Conservation (phyloP, 1,140 invertebrate genomes). For the Psilanteris sp. region DNA sequence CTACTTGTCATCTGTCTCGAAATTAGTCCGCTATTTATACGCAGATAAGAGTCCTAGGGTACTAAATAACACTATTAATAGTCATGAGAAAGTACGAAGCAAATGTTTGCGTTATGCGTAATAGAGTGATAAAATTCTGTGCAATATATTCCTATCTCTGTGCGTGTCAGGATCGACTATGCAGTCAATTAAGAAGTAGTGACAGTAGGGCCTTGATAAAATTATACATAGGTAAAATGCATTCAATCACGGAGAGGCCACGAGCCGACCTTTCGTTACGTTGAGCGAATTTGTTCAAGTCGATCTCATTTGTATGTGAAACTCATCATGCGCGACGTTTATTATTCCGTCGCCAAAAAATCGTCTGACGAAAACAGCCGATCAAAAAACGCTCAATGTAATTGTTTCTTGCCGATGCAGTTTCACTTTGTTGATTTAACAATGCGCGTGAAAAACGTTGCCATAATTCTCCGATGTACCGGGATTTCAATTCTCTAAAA, state of each 20-base stretch:
- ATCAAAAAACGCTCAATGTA: no score
- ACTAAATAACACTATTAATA: neutral
- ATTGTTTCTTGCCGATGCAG: no score
- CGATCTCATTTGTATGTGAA: constrained; percentile 33
- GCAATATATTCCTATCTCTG: constrained; percentile 40
- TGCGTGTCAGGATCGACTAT: constrained; percentile 56
- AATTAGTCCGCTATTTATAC: no score
- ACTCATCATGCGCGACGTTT: no score
- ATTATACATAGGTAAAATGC: constrained; percentile 70
- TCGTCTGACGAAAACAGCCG: no score
- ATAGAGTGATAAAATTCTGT: constrained; percentile 31
- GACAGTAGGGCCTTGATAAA: constrained; percentile 68
- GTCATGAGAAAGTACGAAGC: constrained; percentile 14
- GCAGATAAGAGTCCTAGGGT: no score
- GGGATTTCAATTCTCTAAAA: no score
- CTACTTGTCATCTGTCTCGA: no score
- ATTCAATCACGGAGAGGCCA: constrained; percentile 70
- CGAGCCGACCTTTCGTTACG: constrained; percentile 68
- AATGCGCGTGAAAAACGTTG: no score
- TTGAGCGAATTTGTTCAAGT: constrained; percentile 51
- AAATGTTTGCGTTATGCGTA: constrained; percentile 14
- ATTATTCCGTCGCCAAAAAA: no score
- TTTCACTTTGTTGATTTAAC: no score
- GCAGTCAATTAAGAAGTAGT: constrained; percentile 69
- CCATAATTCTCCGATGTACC: no score